Evolutionary conservation across 2,888 invertebrate genomes (phyloP), one percentile per base, ranked within the genome.

Genomic region (Platycheirus albimanus): DNA sequence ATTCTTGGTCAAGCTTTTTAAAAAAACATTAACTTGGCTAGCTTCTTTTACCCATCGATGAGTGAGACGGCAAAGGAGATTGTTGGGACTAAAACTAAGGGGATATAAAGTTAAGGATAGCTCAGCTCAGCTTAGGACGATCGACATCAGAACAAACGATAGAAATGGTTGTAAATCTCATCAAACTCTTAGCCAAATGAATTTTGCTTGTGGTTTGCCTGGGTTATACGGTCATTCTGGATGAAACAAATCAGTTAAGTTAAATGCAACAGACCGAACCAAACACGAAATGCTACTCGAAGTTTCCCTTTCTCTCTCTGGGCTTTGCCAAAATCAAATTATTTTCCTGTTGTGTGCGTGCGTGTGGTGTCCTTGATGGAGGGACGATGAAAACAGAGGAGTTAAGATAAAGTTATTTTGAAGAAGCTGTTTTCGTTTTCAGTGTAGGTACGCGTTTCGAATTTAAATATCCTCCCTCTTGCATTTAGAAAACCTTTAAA

Each of bases 121-220:
- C 17, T 19, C 36, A 19, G n/a, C 7, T 36, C 54, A 54, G 11
- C 15, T 30, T n/a, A n/a, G 24, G 24, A 24, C 24, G 24, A 6
- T 45, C 8, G 15, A 5, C 4, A 7, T 45, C n/a, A 30, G 33
- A n/a, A 64, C 24, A n/a, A 51, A 64, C 36, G 24, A 51, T 49
- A 19, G 41, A 24, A 15, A 28, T 49, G 71, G 41, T 64, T 83
- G 72, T 78, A 74, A 78, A 78, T 83, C 83, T 69, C 69, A 83
- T 83, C 71, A 83, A 83, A 77, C 78, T 77, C 72, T 83, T 83
- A 83, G 63, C 61, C 56, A 78, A 83, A 78, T 83, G 63, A 77
- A 74, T 69, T 83, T 67, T 76, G 24, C 63, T 64, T 67, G 66
- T 51, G 51, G 75, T 17, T 51, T 41, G 19, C 17, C 52, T 17